These are phyloP conservation scores for Pocillopora damicornis DNA, from an alignment of 64 coral and sea anemone genomes.

Conservation along the genomic window DNA sequence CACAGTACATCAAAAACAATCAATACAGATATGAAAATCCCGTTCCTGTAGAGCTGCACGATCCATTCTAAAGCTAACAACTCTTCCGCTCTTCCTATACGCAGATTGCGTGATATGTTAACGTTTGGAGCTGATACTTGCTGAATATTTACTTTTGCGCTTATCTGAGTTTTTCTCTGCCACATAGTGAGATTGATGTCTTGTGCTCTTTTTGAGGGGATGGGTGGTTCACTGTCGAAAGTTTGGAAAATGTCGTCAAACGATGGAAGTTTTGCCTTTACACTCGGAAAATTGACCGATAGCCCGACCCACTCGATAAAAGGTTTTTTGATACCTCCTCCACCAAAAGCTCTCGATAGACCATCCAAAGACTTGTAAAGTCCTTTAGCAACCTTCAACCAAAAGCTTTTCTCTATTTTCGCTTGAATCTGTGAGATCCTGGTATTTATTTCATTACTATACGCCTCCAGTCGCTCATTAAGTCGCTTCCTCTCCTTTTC, in stretches of 20 bases:
- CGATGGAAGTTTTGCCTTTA: slow-evolving; percentile 31
- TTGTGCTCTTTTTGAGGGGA: not conserved
- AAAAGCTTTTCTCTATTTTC: slow-evolving; percentile 59
- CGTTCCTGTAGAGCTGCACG: slow-evolving; percentile 38
- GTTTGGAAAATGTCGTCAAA: slow-evolving; percentile 53
- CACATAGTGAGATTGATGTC: slow-evolving; percentile 3
- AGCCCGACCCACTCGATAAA: slow-evolving; percentile 79
- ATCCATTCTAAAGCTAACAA: slow-evolving; percentile 80
- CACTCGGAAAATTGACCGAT: slow-evolving; percentile 52
- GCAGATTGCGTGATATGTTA: slow-evolving; percentile 42
- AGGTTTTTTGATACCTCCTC: slow-evolving; percentile 40
- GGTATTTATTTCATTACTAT: slow-evolving; percentile 58
- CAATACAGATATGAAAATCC: slow-evolving; percentile 53
- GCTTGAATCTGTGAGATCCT: slow-evolving; percentile 47
- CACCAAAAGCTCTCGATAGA: slow-evolving; percentile 29
- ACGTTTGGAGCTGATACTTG: slow-evolving; percentile 36
- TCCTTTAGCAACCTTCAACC: slow-evolving; percentile 59
- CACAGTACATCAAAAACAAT: slow-evolving; percentile 58
- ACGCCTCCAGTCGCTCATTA: slow-evolving; percentile 24
- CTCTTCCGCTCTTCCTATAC: slow-evolving; percentile 37
- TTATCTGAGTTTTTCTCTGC: not conserved
- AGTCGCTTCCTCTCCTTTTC: slow-evolving; percentile 31
- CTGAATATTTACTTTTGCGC: slow-evolving; percentile 33
- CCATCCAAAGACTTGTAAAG: slow-evolving; percentile 38
- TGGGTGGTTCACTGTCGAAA: slow-evolving; percentile 29